Percentiles rank a stretch among this genome's conserved stretches.
Evolutionary conservation across 2,888 invertebrate genomes (phyloP).

Genomic region (Syrista parreyssii): DNA sequence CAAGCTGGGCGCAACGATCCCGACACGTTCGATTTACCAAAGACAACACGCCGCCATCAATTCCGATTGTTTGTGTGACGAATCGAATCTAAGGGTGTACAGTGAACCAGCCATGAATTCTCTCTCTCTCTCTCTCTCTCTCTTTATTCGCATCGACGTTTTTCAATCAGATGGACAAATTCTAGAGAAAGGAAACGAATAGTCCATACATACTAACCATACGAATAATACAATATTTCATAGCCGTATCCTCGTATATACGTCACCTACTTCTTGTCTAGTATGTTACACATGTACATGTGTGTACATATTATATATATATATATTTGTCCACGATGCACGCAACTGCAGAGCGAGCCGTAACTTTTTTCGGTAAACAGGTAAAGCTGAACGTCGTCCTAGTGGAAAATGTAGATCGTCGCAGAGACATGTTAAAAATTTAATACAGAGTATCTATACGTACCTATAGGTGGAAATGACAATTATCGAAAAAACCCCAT

Average conservation of each 20-base stretch:
- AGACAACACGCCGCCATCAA: background rate
- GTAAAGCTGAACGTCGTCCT: background rate
- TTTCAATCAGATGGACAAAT: background rate
- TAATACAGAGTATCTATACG: background rate
- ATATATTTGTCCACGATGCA: background rate
- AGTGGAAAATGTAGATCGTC: background rate
- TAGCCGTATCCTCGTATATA: background rate
- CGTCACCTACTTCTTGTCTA: background rate
- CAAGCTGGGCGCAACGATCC: background rate
- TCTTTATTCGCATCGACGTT: background rate
- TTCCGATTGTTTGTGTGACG: background rate
- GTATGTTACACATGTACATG: background rate
- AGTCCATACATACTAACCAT: background rate
- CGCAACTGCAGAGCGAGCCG: background rate
- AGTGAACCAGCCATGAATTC: background rate
- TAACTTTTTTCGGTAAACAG: background rate
- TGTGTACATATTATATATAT: no score
- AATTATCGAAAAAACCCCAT: background rate
- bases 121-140: background rate
- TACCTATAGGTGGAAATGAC: background rate
- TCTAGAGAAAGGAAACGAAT: background rate
- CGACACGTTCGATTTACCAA: background rate
- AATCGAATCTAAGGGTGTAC: background rate
- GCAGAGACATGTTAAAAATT: background rate
- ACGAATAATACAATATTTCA: background rate